Base-by-base conservation (phyloP, 2,797 vertebrate genomes). In the Typhlichthys subterraneus region DNA sequence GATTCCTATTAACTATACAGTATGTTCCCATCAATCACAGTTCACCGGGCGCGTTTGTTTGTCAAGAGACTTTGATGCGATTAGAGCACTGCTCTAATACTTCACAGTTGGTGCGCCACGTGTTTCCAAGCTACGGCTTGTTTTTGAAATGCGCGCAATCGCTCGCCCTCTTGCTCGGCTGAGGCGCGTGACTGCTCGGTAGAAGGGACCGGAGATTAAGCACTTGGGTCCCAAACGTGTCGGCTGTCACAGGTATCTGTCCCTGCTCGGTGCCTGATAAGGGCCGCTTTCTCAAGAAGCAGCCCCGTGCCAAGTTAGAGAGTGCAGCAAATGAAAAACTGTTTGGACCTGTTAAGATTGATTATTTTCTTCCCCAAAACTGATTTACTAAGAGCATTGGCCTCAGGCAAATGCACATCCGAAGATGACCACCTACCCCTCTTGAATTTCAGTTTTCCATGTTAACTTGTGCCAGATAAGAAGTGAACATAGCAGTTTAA, bases 191-290 rank as follows among this genome's bases (percentile, higher is more conserved):
- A 49, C 62, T 77, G 84, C 86, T 81, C 75, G 31, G 70, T 23
- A 72, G 72, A 83, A 79, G 73, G 75, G 78, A 87, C 79, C 70
- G 65, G 71, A 89, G 88, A 91, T 91, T 87, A 91, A 90, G 82
- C 85, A 69, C 86, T 81, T 46, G 78, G 82, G 76, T 77, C 78
- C 88, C 80, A 78, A 79, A 87, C 83, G 77, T 83, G 77, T 76
- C 57, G 63, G 74, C 86, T 86, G 83, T 88, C 85, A 83, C 82
- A 79, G 81, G 82, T 89, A 89, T 91, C 83, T 79, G 71, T 73
- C 54, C 55, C 70, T 82, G 77, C 83, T 76, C 60, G 4, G 47
- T 46, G 76, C 53, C 85, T 73, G 86, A 92, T 88, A 88, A 87
- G 88, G 76, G 65, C 71, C 79, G 77, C 81, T 86, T 74, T 67